Base-by-base conservation (phyloP, 1,140 invertebrate species). In the Anthonomus grandis region DNA sequence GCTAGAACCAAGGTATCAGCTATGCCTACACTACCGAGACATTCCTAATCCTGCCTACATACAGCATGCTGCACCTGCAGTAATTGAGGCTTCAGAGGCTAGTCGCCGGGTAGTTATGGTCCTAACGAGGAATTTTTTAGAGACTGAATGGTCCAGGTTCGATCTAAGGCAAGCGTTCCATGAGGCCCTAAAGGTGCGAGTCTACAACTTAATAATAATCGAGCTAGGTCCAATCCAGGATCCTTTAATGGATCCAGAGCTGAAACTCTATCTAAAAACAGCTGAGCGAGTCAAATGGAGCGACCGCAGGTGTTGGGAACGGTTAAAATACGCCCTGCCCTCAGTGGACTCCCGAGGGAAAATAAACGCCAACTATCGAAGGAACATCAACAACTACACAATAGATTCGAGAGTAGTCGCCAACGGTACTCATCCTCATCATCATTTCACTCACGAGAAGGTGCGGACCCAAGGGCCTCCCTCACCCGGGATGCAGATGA, bases 291-390 rank as follows among this genome's bases (percentile, higher is more conserved):
- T 96, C n/a, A 80, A 85, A 59, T 94, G 90, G 89, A 89, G 88
- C 59, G 90, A 95, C 68, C 90, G 88, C 64, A 81, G 87, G 67
- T 96, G 96, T 75, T 95, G 92, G 91, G 90, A 95, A 70, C 86
- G 92, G 66, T 76, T 96, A 25, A 82, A 87, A 58, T 95, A 91
- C 75, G 87, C 89, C 59, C 87, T 97, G 83, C 92, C 93, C 21
- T 81, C 82, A 63, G 77, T 79, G 55, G 81, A 82, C 60, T 77
- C 68, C 71, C 78, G 75, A 53, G 74, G 83, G 61, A 82, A 85
- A 71, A 79, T 83, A 62, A 82, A 84, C 66, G 78, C 78, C 8
- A 78, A 83, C 50, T 86, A 86, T 74, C 78, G 86, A 56, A 80
- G 84, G 23, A 88, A 87, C 72, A 86, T 89, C 60, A 89, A 88